Base-by-base conservation (phyloP, 2,797 vertebrate species). In the Gallirallus australis region DNA sequence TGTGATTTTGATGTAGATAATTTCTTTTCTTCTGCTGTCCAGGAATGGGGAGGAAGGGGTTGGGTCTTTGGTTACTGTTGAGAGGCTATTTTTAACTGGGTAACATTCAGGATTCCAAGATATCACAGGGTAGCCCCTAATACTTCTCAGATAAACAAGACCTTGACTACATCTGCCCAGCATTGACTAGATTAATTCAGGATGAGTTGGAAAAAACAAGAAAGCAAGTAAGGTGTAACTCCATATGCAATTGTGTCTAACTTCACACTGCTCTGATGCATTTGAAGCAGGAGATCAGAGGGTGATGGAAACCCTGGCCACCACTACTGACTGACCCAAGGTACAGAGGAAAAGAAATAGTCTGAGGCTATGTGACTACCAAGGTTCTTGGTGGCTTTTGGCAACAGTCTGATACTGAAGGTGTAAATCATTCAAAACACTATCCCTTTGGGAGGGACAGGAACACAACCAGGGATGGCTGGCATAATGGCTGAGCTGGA, bases 51-150 rank as follows among this genome's bases (percentile, higher is more conserved):
- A 23, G 4, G 4, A 18, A 16, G 4, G 4, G 18, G 8, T 42
- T 9, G 8, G 12, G 52, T 50, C 12, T 84, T 80, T 66, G 7
- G 4, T 73, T 87, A 31, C 30, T 57, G 9, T 18, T 15, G 61
- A 87, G 70, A 53, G 30, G 3, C 19, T 69, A 8, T 60, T 90
- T 89, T 47, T 85, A 69, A 59, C 48, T 66, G 39, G 24, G 19
- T 89, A 42, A 15, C 12, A 39, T 79, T 79, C n/a, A 39, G 63
- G 24, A 76, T 63, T 50, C 52, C 33, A 78, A 19, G 33, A 27
- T 65, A 64, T 4, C 23, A 27, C 52, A 20, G 9, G 2, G 8
- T 25, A 48, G 5, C 3, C 0, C 6, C 25, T 56, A 52, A 2
- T 7, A 80, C 12, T 3, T 87, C 56, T 83, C n/a, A 56, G 27